A percentile compares a stretch with the other conserved stretches of the same genome.
phyloP scores from a whole-genome alignment of 1,140 invertebrate species.

The Drosophila lacteicornis region DNA sequence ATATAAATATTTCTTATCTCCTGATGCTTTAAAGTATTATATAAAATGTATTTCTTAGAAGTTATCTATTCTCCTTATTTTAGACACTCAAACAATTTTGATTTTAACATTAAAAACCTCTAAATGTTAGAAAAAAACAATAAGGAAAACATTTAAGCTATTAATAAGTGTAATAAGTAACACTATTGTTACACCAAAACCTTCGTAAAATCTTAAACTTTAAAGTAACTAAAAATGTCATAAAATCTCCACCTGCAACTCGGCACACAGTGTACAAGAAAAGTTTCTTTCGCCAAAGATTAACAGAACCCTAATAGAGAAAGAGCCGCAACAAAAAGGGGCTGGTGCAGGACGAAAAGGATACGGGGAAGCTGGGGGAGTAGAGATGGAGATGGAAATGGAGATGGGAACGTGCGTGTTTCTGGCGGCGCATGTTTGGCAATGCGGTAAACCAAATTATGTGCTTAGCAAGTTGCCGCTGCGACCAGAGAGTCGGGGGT shows the following conservation, averaged over 20 bases:
- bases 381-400: background rate
- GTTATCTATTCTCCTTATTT: too few relatives aligned
- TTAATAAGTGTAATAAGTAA: too few relatives aligned
- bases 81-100: too few relatives aligned
- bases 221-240: background rate
- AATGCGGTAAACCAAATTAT: constrained; percentile 75
- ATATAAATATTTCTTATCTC: too few relatives aligned
- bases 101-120: too few relatives aligned
- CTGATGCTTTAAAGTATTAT: too few relatives aligned
- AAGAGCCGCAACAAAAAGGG: background rate
- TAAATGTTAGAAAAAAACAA: too few relatives aligned
- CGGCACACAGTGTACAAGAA: constrained; percentile 44
- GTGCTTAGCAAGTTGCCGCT: constrained; percentile 67
- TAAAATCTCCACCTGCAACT: background rate
- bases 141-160: too few relatives aligned
- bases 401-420: constrained; percentile 43
- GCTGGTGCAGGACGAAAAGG: constrained; percentile 4
- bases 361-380: background rate
- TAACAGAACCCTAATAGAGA: constrained; percentile 44
- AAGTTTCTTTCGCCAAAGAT: constrained; percentile 66
- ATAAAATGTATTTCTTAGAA: too few relatives aligned
- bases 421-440: constrained; percentile 62
- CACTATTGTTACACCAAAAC: too few relatives aligned
- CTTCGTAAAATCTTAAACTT: too few relatives aligned
- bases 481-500: constrained; percentile 34